These are phyloP conservation scores for Thalpophila matura DNA, from an alignment of 2,888 invertebrate species.

Conservation along the genomic window DNA sequence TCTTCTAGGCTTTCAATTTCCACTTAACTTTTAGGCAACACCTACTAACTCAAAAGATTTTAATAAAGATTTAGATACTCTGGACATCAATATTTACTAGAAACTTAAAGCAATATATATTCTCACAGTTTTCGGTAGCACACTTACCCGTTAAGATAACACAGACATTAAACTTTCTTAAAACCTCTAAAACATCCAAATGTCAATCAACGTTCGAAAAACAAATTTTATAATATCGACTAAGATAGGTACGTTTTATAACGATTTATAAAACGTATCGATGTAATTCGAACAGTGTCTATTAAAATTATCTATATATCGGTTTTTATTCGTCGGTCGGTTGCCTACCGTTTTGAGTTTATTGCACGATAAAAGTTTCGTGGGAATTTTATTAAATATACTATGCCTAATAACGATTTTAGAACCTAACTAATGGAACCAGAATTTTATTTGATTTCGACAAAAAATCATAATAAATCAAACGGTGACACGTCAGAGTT, in stretches of 20 bases:
- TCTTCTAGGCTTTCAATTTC: not conserved
- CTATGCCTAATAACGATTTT: conserved; percentile 69
- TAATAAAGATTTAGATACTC: not conserved
- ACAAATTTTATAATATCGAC: conserved; percentile 67
- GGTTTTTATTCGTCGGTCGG: conserved; percentile 76
- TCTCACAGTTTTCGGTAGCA: conserved; percentile 48
- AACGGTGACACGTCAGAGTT: conserved; percentile 47
- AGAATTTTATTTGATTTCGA: conserved; percentile 56
- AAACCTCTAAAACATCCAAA: conserved; percentile 49
- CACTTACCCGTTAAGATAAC: conserved; percentile 42
- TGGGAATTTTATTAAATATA: conserved; percentile 67
- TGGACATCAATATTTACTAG: not conserved
- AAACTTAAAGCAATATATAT: conserved; percentile 6
- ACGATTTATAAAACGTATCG: conserved; percentile 69
- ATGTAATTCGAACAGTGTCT: conserved; percentile 72
- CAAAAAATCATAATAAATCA: conserved; percentile 60
- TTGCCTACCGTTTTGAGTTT: conserved; percentile 82
- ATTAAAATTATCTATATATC: conserved; percentile 82
- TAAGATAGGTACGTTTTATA: too few relatives aligned
- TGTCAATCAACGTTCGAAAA: conserved; percentile 59
- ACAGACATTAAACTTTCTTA: conserved; percentile 48
- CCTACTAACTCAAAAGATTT: too few relatives aligned
- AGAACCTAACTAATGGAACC: conserved; percentile 71
- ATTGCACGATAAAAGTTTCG: conserved; percentile 70
- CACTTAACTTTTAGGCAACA: not conserved